phyloP scores from a whole-genome alignment of 2,888 invertebrate genomes.

The Hololepta plana region DNA sequence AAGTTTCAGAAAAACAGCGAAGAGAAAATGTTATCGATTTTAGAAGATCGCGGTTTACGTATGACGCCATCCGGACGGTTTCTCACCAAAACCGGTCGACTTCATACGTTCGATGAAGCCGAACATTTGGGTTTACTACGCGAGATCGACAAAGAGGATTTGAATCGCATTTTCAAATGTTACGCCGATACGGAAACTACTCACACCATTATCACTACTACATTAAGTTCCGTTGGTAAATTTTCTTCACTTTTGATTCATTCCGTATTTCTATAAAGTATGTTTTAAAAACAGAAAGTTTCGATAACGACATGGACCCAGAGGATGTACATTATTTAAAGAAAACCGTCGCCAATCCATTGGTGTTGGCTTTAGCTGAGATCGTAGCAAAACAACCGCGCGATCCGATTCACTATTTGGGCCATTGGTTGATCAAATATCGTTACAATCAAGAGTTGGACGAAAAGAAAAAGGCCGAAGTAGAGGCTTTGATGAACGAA shows the following conservation, averaged over 20 bases:
- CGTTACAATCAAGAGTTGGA: slow-evolving; percentile 26
- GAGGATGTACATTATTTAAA: slow-evolving; percentile 25
- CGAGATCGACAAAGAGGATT: slow-evolving; percentile 13
- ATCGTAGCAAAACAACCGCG: slow-evolving; percentile 26
- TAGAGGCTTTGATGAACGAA: slow-evolving; percentile 20
- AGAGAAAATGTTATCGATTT: slow-evolving; percentile 5
- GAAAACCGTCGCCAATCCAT: slow-evolving; percentile 20
- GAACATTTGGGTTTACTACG: slow-evolving; percentile 17
- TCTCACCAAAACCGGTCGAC: slow-evolving; percentile 17
- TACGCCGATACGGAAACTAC: no score
- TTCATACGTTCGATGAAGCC: slow-evolving; percentile 19
- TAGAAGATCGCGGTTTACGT: slow-evolving; percentile 16
- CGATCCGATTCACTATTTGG: slow-evolving; percentile 31
- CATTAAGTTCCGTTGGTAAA: no score
- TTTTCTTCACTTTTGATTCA: not conserved
- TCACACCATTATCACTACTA: no score
- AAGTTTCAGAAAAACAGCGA: slow-evolving; percentile 6
- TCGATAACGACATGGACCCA: slow-evolving; percentile 1
- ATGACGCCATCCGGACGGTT: slow-evolving; percentile 19
- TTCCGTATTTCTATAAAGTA: no score
- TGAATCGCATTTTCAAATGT: no score
- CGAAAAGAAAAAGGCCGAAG: slow-evolving; percentile 17
- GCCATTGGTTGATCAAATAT: slow-evolving; percentile 31
- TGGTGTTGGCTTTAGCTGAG: slow-evolving; percentile 28
- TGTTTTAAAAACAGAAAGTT: not conserved